Percentiles rank a stretch among this genome's conserved stretches.
Evolutionary conservation across 2,888 invertebrate species (phyloP).

Genomic region (Thysanoteuthis rhombus): DNA sequence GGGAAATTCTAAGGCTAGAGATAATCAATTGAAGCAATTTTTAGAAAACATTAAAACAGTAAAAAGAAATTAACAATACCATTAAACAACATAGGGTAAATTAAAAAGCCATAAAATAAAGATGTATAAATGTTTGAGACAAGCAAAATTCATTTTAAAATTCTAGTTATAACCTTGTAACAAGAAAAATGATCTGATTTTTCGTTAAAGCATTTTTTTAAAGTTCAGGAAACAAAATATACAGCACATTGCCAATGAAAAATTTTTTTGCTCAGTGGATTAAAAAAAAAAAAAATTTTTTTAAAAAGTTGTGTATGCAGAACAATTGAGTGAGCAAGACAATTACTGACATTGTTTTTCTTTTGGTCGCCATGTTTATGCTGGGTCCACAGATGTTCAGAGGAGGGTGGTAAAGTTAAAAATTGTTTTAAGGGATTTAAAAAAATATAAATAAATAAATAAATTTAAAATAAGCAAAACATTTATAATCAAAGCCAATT

Average conservation of each 20-base stretch:
- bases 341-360: not conserved
- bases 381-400: not conserved
- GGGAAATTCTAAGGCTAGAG: not conserved
- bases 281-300: not conserved
- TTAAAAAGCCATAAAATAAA: not conserved
- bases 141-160: not conserved
- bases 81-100: not conserved
- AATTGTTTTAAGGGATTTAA: too few species aligned
- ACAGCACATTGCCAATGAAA: not conserved
- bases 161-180: not conserved
- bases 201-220: not conserved
- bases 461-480: too few species aligned
- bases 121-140: not conserved
- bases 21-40: not conserved
- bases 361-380: not conserved
- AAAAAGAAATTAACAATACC: not conserved
- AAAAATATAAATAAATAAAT: not conserved
- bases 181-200: not conserved
- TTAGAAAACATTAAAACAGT: not conserved
- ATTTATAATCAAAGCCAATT: not conserved
- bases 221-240: not conserved
- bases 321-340: conserved; percentile 12
- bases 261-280: not conserved
- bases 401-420: not conserved
- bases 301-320: not conserved